Evolutionary conservation across 2,888 invertebrate species (phyloP).

Genomic region (Lobophora halterata): DNA sequence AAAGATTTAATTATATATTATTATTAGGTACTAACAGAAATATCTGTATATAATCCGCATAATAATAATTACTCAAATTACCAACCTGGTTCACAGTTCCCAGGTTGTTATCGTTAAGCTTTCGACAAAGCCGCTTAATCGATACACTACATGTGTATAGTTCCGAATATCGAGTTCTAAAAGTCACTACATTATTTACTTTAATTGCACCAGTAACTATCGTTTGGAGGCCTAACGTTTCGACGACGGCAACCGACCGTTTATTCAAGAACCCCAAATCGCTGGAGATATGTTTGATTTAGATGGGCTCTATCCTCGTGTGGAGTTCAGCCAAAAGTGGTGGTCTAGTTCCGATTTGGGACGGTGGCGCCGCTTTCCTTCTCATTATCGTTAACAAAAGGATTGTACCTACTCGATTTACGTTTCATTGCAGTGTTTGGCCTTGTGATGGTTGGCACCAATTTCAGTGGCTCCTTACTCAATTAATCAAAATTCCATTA

Average conservation of each 20-base stretch:
- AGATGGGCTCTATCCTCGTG: constrained; percentile 18
- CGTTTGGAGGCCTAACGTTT: constrained; percentile 48
- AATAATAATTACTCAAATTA: constrained; percentile 5
- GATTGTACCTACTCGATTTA: constrained; percentile 60
- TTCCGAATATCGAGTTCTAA: constrained; percentile 37
- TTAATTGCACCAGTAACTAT: constrained; percentile 58
- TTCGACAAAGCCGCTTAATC: constrained; percentile 17
- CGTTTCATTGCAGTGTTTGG: constrained; percentile 50
- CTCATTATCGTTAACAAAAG: constrained; percentile 64
- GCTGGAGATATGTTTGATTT: constrained; percentile 32
- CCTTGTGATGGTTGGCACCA: constrained; percentile 39
- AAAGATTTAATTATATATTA: too few species aligned
- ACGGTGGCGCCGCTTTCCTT: constrained; percentile 49
- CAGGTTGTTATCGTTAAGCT: constrained; percentile 30
- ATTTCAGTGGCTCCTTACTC: constrained; percentile 23
- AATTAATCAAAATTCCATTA: constrained; percentile 23
- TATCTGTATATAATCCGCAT: too few species aligned
- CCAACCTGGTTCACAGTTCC: constrained; percentile 12
- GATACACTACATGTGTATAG: constrained; percentile 35
- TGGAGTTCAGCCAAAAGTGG: constrained; percentile 32
- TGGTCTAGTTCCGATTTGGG: constrained; percentile 44
- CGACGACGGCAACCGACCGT: constrained; percentile 42
- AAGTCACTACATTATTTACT: constrained; percentile 51
- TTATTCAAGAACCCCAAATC: constrained; percentile 40
- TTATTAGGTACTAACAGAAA: too few species aligned